Evolutionary conservation across 37 sponge, comb jelly and placozoan species (phyloP), one percentile per base, ranked within the genome.

Genomic region (Eunapius fragilis): DNA sequence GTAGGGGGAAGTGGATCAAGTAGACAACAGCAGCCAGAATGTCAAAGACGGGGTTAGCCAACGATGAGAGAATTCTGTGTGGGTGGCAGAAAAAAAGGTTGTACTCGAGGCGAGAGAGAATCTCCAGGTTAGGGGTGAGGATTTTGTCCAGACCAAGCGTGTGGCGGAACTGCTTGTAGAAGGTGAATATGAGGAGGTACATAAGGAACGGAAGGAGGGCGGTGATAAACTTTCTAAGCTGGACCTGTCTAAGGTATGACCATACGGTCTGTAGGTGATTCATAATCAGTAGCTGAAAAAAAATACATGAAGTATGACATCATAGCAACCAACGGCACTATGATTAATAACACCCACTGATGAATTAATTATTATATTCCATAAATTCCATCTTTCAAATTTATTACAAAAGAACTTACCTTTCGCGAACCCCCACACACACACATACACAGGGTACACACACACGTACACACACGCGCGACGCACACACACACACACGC

Each of bases 11-110:
- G 84, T 96, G 96, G 68, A 96, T 6, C 2, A 96, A 77, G 81
- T 96, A 96, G 35, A 94, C 94, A 5, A 96, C 75, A n/a, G 92
- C 91, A 13, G 96, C 96, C 14, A 93, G 84, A 27, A 93, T 11
- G 82, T 96, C 96, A 69, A 96, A 89, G 5, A 90, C 33, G 23
- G 91, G 92, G 68, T 94, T 89, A 24, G 91, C 85, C 3, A 84
- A 84, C 48, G 72, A 70, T n/a, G 96, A 87, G 17, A 95, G 75
- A n/a, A 95, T 49, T 67, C 77, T 84, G 81, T 95, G 96, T 7
- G 93, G 93, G 9, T 89, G 88, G 34, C 90, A 89, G 72, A 93
- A 87, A 50, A 95, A 95, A 26, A 95, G 37, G 9, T 36, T 70
- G 41, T 82, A 37, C 68, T 95, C 96, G 14, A 95, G 75, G 27